Percentiles rank a stretch among this genome's conserved stretches.
Evolutionary conservation across 2,113 vertebrate genomes (phyloP).

Genomic region (Myiozetetes cayanensis): DNA sequence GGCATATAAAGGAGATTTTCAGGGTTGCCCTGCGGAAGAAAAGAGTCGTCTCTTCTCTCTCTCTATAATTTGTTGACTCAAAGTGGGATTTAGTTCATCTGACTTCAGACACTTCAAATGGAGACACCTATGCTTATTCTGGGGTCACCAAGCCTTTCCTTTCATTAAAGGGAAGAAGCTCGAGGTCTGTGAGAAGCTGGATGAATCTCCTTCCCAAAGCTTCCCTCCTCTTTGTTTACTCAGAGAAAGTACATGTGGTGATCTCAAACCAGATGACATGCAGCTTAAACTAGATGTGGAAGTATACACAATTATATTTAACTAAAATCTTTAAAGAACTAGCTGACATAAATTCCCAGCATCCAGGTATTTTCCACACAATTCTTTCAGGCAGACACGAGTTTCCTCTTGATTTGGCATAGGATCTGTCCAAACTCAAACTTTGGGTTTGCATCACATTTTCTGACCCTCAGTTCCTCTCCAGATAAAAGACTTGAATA

Average conservation of each 20-base stretch:
- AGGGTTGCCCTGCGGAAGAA: neutral
- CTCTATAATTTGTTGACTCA: neutral
- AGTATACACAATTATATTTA: neutral
- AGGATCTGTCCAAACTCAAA: neutral
- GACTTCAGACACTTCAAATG: neutral
- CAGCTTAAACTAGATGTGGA: neutral
- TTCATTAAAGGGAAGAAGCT: neutral
- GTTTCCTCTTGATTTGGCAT: neutral
- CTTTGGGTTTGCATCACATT: neutral
- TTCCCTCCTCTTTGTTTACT: neutral
- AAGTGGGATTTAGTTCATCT: neutral
- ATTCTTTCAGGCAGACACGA: neutral
- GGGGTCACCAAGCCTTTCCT: neutral
- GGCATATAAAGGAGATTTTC: neutral
- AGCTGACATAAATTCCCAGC: neutral
- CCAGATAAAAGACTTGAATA: neutral
- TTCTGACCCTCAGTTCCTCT: neutral
- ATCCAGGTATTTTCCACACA: neutral
- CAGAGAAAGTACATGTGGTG: neutral
- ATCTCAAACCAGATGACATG: neutral
- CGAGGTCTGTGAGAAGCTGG: neutral
- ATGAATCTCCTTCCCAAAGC: neutral
- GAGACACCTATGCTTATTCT: neutral
- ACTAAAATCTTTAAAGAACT: neutral
- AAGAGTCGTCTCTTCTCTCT: neutral